Conservation (phyloP, 2,113 vertebrate species). For the Boleophthalmus pectinirostris region DNA sequence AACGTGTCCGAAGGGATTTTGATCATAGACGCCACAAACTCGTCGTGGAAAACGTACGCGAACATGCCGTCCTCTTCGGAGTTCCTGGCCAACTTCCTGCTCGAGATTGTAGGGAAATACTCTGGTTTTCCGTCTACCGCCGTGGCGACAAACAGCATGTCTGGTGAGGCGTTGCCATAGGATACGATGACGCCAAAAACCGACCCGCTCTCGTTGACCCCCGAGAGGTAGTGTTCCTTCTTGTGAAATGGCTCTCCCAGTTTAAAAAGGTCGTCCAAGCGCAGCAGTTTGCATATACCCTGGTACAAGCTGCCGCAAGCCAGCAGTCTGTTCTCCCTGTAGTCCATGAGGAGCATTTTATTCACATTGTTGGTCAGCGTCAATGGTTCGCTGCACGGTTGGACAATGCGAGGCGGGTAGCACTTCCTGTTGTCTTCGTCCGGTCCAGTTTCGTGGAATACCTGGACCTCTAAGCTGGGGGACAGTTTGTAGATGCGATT, state of each 20-base stretch:
- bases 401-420: conserved; percentile 95
- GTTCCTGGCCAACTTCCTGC: conserved; percentile 93
- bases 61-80: conserved; percentile 98
- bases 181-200: conserved; percentile 98
- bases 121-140: conserved; percentile 96
- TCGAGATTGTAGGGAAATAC: conserved; percentile 98
- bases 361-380: conserved; percentile 94
- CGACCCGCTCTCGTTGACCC: conserved; percentile 94
- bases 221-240: conserved; percentile 98
- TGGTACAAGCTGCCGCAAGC: conserved; percentile 97
- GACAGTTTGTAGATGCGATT: conserved; percentile 98
- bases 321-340: conserved; percentile 92
- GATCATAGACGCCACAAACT: conserved; percentile 98
- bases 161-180: conserved; percentile 89
- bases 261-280: conserved; percentile 97
- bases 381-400: conserved; percentile 92
- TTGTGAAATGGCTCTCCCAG: conserved; percentile 96
- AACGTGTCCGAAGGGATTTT: conserved; percentile 98
- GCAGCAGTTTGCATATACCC: conserved; percentile 95
- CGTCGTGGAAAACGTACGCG: conserved; percentile 96
- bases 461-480: conserved; percentile 84
- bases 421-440: conserved; percentile 98
- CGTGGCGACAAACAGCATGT: conserved; percentile 95
- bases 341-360: conserved; percentile 98
- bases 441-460: conserved; percentile 93